A percentile compares a stretch with the other conserved stretches of the same genome.
Conservation (phyloP, 2,113 vertebrate genomes). For the Xenopus tropicalis region UCB_Xtro_10.0 CM004443.2:99777501-99778000, state of each 20-base stretch:
- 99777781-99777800: constrained; percentile 14
- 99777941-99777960: constrained; percentile 34
- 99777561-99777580: neutral
- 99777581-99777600: neutral
- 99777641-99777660: neutral
- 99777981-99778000: constrained; percentile 32
- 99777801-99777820: constrained; percentile 3
- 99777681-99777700: neutral
- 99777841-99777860: constrained; percentile 7
- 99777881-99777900: constrained; percentile 14
- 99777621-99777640: neutral
- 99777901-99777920: constrained; percentile 16
- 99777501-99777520: constrained; percentile 33
- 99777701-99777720: neutral
- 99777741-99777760: constrained; percentile 24
- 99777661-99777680: neutral
- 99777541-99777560: neutral
- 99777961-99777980: constrained; percentile 26
- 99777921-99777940: neutral
- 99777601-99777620: neutral
- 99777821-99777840: constrained; percentile 18
- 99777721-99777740: constrained; percentile 4
- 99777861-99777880: neutral
- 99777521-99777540: constrained; percentile 36
- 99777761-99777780: constrained; percentile 33